phyloP scores from a whole-genome alignment of 2,797 vertebrate species.

The Oreonectes daqikongensis region DNA sequence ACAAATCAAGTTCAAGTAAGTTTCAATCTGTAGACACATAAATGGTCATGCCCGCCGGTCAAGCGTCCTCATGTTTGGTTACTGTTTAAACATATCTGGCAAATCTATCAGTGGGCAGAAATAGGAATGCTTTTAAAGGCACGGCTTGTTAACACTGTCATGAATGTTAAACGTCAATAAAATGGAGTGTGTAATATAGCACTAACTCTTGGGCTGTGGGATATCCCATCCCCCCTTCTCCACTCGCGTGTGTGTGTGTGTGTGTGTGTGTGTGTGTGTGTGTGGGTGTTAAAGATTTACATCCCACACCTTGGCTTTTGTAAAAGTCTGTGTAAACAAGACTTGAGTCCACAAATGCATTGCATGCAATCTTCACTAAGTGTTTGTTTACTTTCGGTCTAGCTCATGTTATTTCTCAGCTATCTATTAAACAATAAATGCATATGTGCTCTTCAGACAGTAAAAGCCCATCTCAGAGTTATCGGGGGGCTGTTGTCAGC shows the following conservation, averaged over 20 bases:
- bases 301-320: slow-evolving; percentile 38
- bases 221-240: background rate
- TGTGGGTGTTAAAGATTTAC: slow-evolving; percentile 36
- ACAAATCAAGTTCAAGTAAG: background rate
- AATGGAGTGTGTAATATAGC: slow-evolving; percentile 14
- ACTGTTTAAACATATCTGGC: slow-evolving; percentile 12
- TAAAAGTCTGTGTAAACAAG: slow-evolving; percentile 40
- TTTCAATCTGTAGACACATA: background rate
- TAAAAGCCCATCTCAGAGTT: background rate
- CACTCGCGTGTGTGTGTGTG: background rate
- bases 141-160: slow-evolving; percentile 32
- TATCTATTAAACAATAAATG: slow-evolving; percentile 6
- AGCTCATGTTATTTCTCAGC: background rate
- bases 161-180: slow-evolving; percentile 38
- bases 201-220: background rate
- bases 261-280: slow-evolving; percentile 21
- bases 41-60: background rate
- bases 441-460: background rate
- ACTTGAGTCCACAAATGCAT: slow-evolving; percentile 15
- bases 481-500: background rate
- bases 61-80: slow-evolving; percentile 7
- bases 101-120: background rate
- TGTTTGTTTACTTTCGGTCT: slow-evolving; percentile 3
- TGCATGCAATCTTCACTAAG: background rate
- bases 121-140: background rate